These are phyloP conservation scores for Sinodicranocentrus sp. DNA, from an alignment of 2,888 invertebrate species.

Conservation along the genomic window DNA sequence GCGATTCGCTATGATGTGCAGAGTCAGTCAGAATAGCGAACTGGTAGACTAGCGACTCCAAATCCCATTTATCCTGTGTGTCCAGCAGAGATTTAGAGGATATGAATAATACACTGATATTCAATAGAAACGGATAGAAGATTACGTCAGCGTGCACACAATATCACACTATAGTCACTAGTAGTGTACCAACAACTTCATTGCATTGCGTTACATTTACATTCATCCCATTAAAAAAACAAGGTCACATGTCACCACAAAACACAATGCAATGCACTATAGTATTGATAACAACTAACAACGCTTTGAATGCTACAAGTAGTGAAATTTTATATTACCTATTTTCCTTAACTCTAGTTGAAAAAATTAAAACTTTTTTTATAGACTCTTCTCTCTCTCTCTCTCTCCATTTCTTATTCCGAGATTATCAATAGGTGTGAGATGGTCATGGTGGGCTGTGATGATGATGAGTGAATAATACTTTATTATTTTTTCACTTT, in stretches of 20 bases:
- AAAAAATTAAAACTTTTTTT: too few species aligned
- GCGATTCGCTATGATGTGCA: too few species aligned
- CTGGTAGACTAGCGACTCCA: background rate
- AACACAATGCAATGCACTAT: background rate
- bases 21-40: too few species aligned
- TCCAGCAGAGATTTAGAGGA: slow-evolving; percentile 20
- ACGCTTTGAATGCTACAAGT: too few species aligned
- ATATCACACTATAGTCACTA: background rate
- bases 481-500: background rate
- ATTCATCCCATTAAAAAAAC: slow-evolving; percentile 52
- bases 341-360: too few species aligned
- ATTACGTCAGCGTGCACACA: slow-evolving; percentile 42
- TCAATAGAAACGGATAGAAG: slow-evolving; percentile 25
- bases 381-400: too few species aligned
- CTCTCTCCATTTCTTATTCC: too few species aligned
- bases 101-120: slow-evolving; percentile 19
- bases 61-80: background rate
- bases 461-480: slow-evolving; percentile 1
- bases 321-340: too few species aligned
- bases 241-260: slow-evolving; percentile 65
- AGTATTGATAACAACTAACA: too few species aligned
- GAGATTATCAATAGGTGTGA: too few species aligned
- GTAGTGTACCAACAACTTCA: background rate
- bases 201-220: background rate
- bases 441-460: too few species aligned